Base-by-base conservation (phyloP, 2,113 vertebrate genomes). In the Spizaetus ornatus region DNA sequence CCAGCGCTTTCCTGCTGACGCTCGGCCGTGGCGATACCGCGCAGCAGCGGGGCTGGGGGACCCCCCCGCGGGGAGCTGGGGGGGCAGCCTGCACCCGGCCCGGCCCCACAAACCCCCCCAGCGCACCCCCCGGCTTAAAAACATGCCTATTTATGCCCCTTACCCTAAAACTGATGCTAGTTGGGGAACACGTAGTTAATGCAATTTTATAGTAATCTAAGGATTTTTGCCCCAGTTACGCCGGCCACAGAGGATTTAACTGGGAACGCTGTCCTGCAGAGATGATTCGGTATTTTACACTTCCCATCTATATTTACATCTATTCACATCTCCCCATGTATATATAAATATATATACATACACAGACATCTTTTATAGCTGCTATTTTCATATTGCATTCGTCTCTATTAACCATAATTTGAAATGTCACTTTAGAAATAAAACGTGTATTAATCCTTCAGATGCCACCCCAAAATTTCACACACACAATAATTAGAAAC, bases 331-430 rank as follows among this genome's bases (percentile, higher is more conserved):
- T 58, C 27, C 36, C 29, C 25, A 12, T 0, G 2, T 5, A 9
- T 6, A 11, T 2, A 36, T 1, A n/a, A 15, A 70, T 5, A 16
- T 0, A 12, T 7, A 16, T 2, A 16, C 16, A 32, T 1, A 10
- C 79, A 42, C 77, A 21, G 29, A 56, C 32, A 18, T 3, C 17
- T 50, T 56, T 22, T 6, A 9, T 0, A 17, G 81, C 58, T 86
- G 76, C 43, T 7, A 0, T 94, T 34, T 93, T 67, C 77, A 9
- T 9, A 40, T 7, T 59, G 86, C 82, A 40, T 79, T 16, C 14
- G 36, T 47, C 71, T 55, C 32, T 71, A 42, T 15, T 53, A 40
- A 88, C 36, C 69, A 10, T 2, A 25, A 32, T 36, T 20, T 10
- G 19, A 47, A 55, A 72, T 11, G 36, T 2, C 62, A 40, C 53